A percentile compares a stretch with the other conserved stretches of the same genome.
phyloP scores from a whole-genome alignment of 2,888 invertebrate species.

The Aphidoletes aphidimyza region DNA sequence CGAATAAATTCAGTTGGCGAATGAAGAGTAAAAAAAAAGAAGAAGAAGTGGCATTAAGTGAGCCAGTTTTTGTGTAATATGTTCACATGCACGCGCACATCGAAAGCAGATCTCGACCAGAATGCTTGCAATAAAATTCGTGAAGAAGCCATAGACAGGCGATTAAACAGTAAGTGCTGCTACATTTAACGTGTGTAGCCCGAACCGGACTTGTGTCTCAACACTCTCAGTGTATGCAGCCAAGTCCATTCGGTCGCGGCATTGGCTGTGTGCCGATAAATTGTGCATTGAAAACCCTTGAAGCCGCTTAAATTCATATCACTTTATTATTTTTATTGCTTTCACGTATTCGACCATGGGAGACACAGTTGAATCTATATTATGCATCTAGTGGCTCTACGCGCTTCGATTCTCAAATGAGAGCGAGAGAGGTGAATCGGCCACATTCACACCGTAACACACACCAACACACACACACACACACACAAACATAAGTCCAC shows the following conservation, averaged over 20 bases:
- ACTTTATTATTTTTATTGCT: conserved; percentile 51
- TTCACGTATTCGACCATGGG: conserved; percentile 1
- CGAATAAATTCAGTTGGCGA: neutral
- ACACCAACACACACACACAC: no score
- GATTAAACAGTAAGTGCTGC: conserved; percentile 23
- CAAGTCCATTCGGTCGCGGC: conserved; percentile 2
- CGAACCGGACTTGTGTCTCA: neutral
- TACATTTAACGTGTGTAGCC: neutral
- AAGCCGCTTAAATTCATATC: conserved; percentile 49
- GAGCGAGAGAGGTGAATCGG: neutral
- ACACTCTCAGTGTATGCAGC: neutral
- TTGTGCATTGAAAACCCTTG: conserved; percentile 3
- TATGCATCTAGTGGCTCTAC: neutral
- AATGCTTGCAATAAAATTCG: conserved; percentile 39
- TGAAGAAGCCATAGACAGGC: neutral
- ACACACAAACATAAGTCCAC: neutral
- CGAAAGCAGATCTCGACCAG: neutral
- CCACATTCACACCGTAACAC: no score
- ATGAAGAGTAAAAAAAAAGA: neutral
- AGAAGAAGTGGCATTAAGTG: neutral
- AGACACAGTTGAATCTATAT: neutral
- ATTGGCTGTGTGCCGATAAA: neutral
- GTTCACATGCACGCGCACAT: no score
- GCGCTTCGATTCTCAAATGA: conserved; percentile 18
- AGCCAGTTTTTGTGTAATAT: conserved; percentile 1